Percentiles rank a stretch among this genome's conserved stretches.
These are phyloP conservation scores for Podilymbus podiceps DNA, from an alignment of 2,113 vertebrate species.

Conservation along the genomic window DNA sequence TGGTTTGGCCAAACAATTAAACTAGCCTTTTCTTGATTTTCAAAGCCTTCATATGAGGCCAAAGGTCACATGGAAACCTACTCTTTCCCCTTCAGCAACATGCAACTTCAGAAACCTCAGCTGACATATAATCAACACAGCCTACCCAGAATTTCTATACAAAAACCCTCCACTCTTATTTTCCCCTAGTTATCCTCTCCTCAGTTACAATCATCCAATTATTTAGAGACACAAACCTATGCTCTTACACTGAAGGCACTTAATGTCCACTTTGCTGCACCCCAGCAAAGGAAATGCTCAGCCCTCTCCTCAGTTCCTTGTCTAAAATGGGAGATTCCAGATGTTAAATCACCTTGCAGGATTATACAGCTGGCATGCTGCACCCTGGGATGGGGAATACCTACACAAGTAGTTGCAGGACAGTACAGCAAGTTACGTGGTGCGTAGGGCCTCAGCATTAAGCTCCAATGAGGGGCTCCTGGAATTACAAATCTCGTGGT, in stretches of 20 bases:
- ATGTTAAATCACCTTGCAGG: background rate
- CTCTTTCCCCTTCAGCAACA: background rate
- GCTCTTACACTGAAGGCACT: background rate
- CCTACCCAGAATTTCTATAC: background rate
- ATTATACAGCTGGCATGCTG: background rate
- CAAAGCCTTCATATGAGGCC: background rate
- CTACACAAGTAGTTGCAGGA: background rate
- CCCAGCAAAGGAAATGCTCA: background rate
- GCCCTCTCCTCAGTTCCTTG: background rate
- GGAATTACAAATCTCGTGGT: background rate
- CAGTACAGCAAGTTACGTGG: rapidly evolving
- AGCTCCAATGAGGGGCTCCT: background rate
- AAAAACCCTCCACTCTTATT: background rate
- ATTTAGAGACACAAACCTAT: background rate
- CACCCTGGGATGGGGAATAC: background rate
- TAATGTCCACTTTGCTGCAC: background rate
- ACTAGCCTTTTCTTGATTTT: background rate
- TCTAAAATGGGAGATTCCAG: background rate
- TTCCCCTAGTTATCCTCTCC: background rate
- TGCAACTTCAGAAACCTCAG: background rate
- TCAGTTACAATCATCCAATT: background rate
- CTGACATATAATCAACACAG: background rate
- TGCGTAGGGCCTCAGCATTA: background rate
- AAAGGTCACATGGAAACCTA: background rate
- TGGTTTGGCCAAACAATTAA: background rate